Conservation (phyloP, 1,140 invertebrate species). For the Chymomyza costata region DNA sequence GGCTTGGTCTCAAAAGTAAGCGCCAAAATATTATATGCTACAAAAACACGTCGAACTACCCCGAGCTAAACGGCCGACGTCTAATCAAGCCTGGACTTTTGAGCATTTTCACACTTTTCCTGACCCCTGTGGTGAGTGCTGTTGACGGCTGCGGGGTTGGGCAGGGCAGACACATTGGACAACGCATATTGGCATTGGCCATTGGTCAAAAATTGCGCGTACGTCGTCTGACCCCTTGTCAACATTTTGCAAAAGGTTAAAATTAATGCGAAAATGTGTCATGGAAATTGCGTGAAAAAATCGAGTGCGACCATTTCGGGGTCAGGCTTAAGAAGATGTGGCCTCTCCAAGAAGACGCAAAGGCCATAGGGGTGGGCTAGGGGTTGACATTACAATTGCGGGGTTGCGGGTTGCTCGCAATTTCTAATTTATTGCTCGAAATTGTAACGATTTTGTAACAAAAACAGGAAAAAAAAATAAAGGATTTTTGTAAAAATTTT, state of each 20-base stretch:
- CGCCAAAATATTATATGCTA: no score
- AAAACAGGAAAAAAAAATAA: constrained; percentile 33
- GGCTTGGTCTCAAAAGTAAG: no score
- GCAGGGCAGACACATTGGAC: no score
- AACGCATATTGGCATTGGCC: constrained; percentile 8
- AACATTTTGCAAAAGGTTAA: constrained; percentile 52
- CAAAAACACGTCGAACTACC: no score
- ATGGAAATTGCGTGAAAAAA: constrained; percentile 63
- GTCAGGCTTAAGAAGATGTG: constrained; percentile 58
- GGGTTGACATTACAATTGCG: no score
- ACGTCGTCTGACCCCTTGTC: constrained; percentile 57
- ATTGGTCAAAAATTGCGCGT: constrained; percentile 48
- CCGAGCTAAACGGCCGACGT: no score
- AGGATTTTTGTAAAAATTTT: constrained; percentile 38
- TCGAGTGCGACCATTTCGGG: constrained; percentile 59
- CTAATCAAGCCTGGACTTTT: constrained; percentile 34
- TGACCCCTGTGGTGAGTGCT: constrained; percentile 58
- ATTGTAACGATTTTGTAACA: constrained; percentile 45
- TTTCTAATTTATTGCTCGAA: constrained; percentile 59
- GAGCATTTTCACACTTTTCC: constrained; percentile 67
- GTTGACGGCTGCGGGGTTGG: constrained; percentile 25
- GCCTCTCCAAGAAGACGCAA: constrained; percentile 48
- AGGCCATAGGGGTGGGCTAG: constrained; percentile 50
- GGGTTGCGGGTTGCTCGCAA: constrained; percentile 28
- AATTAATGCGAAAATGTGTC: constrained; percentile 68